Conservation (phyloP, 2,797 vertebrate genomes). For the Naso thynnoides region DNA sequence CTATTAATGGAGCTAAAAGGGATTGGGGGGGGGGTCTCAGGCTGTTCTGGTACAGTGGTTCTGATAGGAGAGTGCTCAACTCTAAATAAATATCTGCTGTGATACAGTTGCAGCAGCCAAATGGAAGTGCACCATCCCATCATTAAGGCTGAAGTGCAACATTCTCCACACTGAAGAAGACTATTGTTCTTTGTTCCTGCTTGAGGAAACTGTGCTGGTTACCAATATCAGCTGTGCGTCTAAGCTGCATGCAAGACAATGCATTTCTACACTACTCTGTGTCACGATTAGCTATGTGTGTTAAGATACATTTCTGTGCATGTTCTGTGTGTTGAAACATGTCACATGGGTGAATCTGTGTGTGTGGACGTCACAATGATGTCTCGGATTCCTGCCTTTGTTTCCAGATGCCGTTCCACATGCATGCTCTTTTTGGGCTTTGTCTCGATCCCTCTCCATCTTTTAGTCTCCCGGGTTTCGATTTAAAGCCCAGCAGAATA, state of each 20-base stretch:
- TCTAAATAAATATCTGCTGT: slow-evolving; percentile 59
- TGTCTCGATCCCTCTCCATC: slow-evolving; percentile 56
- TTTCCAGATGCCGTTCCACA: slow-evolving; percentile 87
- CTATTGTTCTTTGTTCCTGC: slow-evolving; percentile 84
- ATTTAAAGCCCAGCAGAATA: slow-evolving; percentile 48
- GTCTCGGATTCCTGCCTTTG: slow-evolving; percentile 84
- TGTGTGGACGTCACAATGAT: slow-evolving; percentile 61
- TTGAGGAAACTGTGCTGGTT: slow-evolving; percentile 74
- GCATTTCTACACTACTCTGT: slow-evolving; percentile 36
- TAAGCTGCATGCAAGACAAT: slow-evolving; percentile 51
- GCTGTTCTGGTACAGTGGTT: slow-evolving; percentile 32
- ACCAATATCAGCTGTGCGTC: slow-evolving; percentile 65
- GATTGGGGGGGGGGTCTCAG: neutral
- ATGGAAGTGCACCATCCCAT: slow-evolving; percentile 61
- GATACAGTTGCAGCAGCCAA: slow-evolving; percentile 59
- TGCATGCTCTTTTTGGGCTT: slow-evolving; percentile 72
- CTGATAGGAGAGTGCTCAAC: slow-evolving; percentile 56
- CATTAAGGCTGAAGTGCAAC: slow-evolving; percentile 65
- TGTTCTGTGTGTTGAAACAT: slow-evolving; percentile 16
- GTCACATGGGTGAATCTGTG: slow-evolving; percentile 27
- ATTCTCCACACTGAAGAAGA: slow-evolving; percentile 70
- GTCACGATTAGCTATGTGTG: slow-evolving; percentile 38
- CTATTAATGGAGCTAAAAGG: slow-evolving; percentile 62
- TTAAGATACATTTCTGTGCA: slow-evolving; percentile 33
- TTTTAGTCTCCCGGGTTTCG: slow-evolving; percentile 49